phyloP scores from a whole-genome alignment of 2,113 vertebrate genomes.

The Nyctereutes procyonoides region DNA sequence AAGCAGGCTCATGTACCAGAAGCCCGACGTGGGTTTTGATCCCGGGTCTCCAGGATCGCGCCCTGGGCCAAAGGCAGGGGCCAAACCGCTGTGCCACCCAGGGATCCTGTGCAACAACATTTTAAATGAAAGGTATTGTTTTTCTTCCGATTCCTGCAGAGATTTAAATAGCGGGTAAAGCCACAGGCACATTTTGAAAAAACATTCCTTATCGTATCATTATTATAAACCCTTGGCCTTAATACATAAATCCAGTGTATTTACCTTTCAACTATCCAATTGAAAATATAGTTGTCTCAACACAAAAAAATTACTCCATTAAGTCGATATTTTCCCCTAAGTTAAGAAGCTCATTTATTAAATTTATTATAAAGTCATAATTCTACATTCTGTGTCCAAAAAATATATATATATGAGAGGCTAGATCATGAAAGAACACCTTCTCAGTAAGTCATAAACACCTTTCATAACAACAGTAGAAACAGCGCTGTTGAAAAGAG shows the following conservation, averaged over 20 bases:
- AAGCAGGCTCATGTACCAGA: too few species aligned
- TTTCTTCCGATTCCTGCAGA: not conserved
- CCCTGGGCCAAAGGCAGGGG: too few species aligned
- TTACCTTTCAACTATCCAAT: not conserved
- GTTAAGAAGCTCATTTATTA: constrained; percentile 26
- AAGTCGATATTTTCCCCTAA: not conserved
- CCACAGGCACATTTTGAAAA: not conserved
- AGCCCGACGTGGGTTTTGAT: too few species aligned
- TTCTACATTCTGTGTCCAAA: not conserved
- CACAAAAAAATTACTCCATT: not conserved
- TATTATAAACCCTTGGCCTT: not conserved
- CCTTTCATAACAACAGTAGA: not conserved
- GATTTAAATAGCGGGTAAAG: not conserved
- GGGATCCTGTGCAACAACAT: not conserved
- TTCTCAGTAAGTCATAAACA: constrained; percentile 27
- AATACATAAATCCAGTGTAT: constrained; percentile 27
- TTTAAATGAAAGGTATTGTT: constrained; percentile 20
- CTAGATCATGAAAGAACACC: not conserved
- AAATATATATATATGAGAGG: not conserved
- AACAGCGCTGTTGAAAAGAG: not conserved
- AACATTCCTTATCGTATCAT: not conserved
- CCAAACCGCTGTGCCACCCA: too few species aligned
- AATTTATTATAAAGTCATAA: not conserved
- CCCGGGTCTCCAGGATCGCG: too few species aligned
- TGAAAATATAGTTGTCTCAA: constrained; percentile 22